Evolutionary conservation across 2,888 invertebrate species (phyloP).

Genomic region (Gastrophysa polygoni): DNA sequence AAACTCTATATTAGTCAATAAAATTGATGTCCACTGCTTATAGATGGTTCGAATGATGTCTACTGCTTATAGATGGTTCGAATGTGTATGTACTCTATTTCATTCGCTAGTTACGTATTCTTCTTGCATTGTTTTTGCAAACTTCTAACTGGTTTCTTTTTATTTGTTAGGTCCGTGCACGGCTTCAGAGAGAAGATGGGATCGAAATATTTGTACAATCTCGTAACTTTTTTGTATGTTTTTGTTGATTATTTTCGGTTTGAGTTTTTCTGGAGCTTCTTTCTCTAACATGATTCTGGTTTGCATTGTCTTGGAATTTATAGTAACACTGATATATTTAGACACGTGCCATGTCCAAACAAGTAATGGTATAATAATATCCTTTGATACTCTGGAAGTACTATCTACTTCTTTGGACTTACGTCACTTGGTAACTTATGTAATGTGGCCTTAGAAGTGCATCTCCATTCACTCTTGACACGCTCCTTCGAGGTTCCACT

Average conservation of each 20-base stretch:
- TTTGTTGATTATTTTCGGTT: conserved; percentile 18
- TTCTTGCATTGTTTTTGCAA: not conserved
- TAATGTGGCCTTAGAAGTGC: too few relatives aligned
- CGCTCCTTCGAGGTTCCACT: too few relatives aligned
- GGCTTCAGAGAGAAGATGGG: conserved; percentile 24
- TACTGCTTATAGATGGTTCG: too few relatives aligned
- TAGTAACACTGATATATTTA: not conserved
- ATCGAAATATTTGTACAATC: conserved; percentile 27
- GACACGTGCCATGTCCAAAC: not conserved
- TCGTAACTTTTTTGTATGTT: conserved; percentile 31
- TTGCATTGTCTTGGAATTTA: conserved; percentile 12
- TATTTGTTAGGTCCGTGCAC: conserved; percentile 31
- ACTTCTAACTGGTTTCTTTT: conserved; percentile 20
- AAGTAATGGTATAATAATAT: not conserved
- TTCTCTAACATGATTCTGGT: conserved; percentile 17
- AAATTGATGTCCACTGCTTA: too few relatives aligned
- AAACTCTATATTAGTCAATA: too few relatives aligned
- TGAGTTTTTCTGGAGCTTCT: conserved; percentile 5
- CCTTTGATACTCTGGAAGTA: too few relatives aligned
- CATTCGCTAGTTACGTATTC: not conserved
- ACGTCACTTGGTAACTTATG: not conserved
- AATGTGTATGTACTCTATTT: too few relatives aligned
- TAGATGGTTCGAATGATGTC: too few relatives aligned
- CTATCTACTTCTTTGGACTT: not conserved
- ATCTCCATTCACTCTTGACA: too few relatives aligned